phyloP scores from a whole-genome alignment of 2,888 invertebrate species.

The Eugnorisma glareosa region DNA sequence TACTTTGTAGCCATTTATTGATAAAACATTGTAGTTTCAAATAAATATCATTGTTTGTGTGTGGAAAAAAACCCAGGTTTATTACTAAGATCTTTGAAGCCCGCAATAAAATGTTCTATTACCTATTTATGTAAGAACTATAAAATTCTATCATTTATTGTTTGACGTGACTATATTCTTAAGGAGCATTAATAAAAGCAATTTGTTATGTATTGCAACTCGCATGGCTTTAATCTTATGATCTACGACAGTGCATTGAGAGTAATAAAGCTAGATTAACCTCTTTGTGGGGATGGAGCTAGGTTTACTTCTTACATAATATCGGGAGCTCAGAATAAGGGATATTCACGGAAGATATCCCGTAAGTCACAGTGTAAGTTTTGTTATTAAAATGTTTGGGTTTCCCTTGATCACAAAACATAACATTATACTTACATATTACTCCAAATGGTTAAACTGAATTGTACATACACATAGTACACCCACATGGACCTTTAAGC shows the following conservation, averaged over 20 bases:
- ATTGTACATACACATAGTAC: too few species aligned
- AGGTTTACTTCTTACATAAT: not conserved
- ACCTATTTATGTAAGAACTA: not conserved
- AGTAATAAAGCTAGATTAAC: slow-evolving; percentile 8
- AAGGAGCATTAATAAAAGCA: not conserved
- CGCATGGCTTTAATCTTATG: not conserved
- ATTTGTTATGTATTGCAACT: slow-evolving; percentile 29
- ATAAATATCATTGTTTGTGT: not conserved
- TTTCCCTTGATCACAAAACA: too few species aligned
- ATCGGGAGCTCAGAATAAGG: too few species aligned
- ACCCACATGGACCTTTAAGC: too few species aligned
- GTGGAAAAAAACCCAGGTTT: not conserved
- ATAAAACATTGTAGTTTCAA: not conserved
- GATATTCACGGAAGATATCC: too few species aligned
- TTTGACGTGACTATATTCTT: slow-evolving; percentile 14
- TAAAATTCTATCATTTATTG: slow-evolving; percentile 16
- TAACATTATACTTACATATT: too few species aligned
- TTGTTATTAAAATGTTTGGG: too few species aligned
- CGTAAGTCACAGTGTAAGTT: too few species aligned
- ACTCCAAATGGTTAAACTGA: too few species aligned
- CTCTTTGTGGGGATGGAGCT: not conserved
- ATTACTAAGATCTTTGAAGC: not conserved
- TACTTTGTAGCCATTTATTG: not conserved
- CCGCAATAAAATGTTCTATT: slow-evolving; percentile 2
- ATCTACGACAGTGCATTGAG: not conserved